phyloP scores from a whole-genome alignment of 2,797 vertebrate species.

The Vespertilio murinus region DNA sequence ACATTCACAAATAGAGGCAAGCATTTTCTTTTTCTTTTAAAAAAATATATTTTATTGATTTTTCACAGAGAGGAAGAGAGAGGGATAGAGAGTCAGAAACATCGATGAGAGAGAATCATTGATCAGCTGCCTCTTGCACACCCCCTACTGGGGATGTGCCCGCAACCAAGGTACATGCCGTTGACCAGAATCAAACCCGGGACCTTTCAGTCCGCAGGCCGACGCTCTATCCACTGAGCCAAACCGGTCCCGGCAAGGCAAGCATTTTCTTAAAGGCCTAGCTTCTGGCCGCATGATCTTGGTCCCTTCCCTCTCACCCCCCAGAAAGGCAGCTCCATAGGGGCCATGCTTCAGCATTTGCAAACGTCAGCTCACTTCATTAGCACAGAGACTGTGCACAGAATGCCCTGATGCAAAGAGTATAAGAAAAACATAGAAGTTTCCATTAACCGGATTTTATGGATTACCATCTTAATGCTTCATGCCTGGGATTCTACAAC shows the following conservation, averaged over 20 bases:
- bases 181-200: no score
- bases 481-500: slow-evolving; percentile 16
- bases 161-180: no score
- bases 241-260: no score
- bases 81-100: no score
- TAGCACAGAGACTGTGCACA: neutral
- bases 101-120: no score
- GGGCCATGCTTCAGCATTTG: neutral
- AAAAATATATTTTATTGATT: no score
- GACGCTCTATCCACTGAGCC: no score
- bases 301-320: neutral
- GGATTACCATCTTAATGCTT: slow-evolving; percentile 42
- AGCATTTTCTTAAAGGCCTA: neutral
- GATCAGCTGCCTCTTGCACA: no score
- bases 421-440: neutral
- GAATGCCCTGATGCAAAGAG: neutral
- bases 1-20: no score
- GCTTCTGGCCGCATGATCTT: neutral
- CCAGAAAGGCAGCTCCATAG: neutral
- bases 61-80: no score
- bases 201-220: no score
- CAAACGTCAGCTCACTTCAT: neutral
- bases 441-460: neutral
- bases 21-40: neutral
- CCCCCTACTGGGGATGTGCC: no score